A percentile compares a stretch with the other conserved stretches of the same genome.
phyloP scores from a whole-genome alignment of 1,140 invertebrate genomes.

The Danaus plexippus region DNA sequence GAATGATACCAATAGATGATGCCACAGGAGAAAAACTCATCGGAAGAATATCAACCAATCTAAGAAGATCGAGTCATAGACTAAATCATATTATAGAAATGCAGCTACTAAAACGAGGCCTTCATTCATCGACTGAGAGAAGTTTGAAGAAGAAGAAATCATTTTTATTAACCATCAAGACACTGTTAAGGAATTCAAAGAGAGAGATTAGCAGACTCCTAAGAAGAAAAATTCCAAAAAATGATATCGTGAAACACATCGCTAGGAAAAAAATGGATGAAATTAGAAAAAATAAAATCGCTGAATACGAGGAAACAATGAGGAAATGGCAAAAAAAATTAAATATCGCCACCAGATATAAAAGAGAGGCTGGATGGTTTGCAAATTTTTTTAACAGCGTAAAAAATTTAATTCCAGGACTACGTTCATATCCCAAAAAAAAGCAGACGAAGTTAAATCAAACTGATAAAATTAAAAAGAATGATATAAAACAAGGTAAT shows the following conservation, averaged over 20 bases:
- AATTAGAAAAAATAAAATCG: constrained; percentile 25
- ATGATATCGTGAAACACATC: constrained; percentile 31
- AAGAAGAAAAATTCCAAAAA: constrained; percentile 28
- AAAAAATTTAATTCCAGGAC: constrained; percentile 41
- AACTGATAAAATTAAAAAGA: constrained; percentile 3
- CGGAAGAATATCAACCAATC: constrained; percentile 24
- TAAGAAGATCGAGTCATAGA: constrained; percentile 27
- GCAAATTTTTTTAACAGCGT: constrained; percentile 26
- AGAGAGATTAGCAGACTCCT: constrained; percentile 31
- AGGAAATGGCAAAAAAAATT: constrained; percentile 41
- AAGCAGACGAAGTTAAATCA: background rate
- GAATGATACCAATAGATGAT: constrained; percentile 25
- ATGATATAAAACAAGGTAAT: constrained; percentile 5
- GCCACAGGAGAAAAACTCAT: constrained; percentile 22
- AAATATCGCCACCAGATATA: constrained; percentile 26
- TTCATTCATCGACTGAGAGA: constrained; percentile 6
- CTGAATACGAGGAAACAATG: constrained; percentile 35
- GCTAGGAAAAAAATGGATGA: constrained; percentile 33
- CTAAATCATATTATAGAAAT: constrained; percentile 23
- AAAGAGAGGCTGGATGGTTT: constrained; percentile 25
- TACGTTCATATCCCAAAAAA: background rate
- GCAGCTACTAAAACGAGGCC: constrained; percentile 11
- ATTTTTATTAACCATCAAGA: constrained; percentile 40
- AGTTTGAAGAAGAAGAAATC: constrained; percentile 22
- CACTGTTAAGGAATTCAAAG: constrained; percentile 37